These are phyloP conservation scores for Umimayanthus chanpuru DNA, from an alignment of 92 coral and sea anemone species.

Conservation along the genomic window DNA sequence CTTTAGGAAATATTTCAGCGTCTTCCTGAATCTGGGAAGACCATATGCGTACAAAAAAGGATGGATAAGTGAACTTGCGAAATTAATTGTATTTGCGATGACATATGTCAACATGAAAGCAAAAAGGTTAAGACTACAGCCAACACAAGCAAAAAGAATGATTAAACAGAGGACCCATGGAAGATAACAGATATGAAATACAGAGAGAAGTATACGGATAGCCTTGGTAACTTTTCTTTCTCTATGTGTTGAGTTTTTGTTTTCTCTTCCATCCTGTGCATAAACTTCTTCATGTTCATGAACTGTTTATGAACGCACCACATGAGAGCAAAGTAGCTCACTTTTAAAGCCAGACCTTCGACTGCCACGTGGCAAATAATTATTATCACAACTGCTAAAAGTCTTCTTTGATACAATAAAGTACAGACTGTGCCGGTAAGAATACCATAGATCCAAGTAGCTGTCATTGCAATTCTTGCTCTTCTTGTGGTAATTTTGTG, in stretches of 20 bases:
- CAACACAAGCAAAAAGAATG: neutral
- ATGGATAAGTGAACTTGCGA: neutral
- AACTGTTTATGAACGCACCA: conserved; percentile 26
- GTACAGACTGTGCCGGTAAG: neutral
- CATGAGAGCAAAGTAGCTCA: conserved; percentile 10
- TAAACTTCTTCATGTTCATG: neutral
- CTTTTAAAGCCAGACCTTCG: neutral
- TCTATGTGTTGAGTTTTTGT: neutral
- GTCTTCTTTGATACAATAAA: neutral
- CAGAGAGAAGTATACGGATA: neutral
- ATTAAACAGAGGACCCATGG: neutral
- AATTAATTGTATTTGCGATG: neutral
- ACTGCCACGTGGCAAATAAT: neutral
- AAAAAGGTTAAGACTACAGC: neutral
- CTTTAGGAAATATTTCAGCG: neutral
- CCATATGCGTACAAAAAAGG: conserved; percentile 18
- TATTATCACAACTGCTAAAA: neutral
- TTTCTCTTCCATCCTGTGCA: neutral
- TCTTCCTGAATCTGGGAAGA: conserved; percentile 22
- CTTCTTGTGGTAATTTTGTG: conserved; percentile 5
- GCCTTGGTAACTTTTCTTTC: conserved; percentile 3
- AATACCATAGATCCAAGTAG: conserved; percentile 12
- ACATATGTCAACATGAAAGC: neutral
- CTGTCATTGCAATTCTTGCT: neutral
- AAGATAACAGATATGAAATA: conserved; percentile 8